Conservation (phyloP, 1,140 invertebrate species). For the Brachionus koreanus region DNA sequence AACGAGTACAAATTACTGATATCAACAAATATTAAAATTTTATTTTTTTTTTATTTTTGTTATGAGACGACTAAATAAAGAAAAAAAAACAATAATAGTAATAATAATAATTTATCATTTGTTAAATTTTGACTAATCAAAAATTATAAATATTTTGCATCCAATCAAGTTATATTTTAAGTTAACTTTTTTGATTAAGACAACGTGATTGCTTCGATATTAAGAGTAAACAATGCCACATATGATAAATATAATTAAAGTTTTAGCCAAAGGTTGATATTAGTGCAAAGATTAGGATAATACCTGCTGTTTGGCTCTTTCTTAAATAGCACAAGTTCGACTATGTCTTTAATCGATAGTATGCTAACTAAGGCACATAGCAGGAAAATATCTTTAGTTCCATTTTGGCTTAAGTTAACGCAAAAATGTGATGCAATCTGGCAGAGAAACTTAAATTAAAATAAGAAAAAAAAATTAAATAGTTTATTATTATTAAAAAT, state of each 20-base stretch:
- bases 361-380: not conserved
- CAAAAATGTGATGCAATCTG: not conserved
- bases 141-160: not conserved
- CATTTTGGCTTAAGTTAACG: too few species aligned
- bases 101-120: not conserved
- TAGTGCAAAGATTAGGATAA: not conserved
- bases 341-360: not conserved
- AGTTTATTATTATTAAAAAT: too few species aligned
- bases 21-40: slow-evolving; percentile 11
- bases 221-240: not conserved
- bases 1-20: slow-evolving; percentile 17
- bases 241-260: not conserved
- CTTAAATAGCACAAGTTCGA: not conserved
- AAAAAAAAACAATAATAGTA: not conserved
- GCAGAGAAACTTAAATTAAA: too few species aligned
- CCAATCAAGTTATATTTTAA: slow-evolving; percentile 2
- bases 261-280: not conserved
- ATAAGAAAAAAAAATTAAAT: too few species aligned
- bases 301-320: not conserved
- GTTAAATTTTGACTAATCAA: slow-evolving; percentile 7
- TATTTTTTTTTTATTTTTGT: not conserved
- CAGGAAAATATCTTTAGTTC: not conserved
- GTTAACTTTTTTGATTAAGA: not conserved
- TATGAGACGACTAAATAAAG: too few species aligned
- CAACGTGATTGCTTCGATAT: not conserved